Evolutionary conservation across 2,797 vertebrate species (phyloP).

Genomic region (Intellagama lesueurii): DNA sequence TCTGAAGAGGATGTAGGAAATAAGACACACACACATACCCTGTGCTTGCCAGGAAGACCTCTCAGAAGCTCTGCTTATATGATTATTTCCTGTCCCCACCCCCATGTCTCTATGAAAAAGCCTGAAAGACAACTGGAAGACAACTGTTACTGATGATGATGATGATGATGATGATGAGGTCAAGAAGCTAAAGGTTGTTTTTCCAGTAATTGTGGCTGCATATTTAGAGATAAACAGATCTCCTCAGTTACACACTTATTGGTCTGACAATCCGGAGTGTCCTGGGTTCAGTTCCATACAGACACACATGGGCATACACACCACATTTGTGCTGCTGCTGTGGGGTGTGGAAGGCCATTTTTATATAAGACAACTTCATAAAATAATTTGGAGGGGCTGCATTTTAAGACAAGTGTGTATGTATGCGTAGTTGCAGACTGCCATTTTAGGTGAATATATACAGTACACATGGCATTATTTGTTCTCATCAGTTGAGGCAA

Average conservation of each 20-base stretch:
- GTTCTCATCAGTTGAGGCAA: too few species aligned
- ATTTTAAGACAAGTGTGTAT: too few species aligned
- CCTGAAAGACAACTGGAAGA: not conserved
- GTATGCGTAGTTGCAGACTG: too few species aligned
- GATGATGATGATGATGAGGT: not conserved
- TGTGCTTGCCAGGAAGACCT: not conserved
- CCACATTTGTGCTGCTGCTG: too few species aligned
- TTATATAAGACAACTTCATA: too few species aligned
- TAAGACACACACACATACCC: not conserved
- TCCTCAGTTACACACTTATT: not conserved
- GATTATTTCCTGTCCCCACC: not conserved
- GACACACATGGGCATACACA: too few species aligned
- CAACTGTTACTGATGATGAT: not conserved
- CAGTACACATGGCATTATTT: too few species aligned
- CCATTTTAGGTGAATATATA: too few species aligned
- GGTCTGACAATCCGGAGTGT: not conserved
- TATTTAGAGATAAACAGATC: not conserved
- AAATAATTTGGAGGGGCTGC: too few species aligned
- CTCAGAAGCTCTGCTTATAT: not conserved
- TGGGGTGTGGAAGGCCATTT: too few species aligned
- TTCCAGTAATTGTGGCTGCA: not conserved
- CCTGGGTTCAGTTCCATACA: not conserved
- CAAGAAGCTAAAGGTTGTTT: not conserved
- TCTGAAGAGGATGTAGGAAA: not conserved
- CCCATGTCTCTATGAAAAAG: not conserved